Conservation (phyloP, 2,797 vertebrate genomes). For the Chaetophractus vellerosus region DNA sequence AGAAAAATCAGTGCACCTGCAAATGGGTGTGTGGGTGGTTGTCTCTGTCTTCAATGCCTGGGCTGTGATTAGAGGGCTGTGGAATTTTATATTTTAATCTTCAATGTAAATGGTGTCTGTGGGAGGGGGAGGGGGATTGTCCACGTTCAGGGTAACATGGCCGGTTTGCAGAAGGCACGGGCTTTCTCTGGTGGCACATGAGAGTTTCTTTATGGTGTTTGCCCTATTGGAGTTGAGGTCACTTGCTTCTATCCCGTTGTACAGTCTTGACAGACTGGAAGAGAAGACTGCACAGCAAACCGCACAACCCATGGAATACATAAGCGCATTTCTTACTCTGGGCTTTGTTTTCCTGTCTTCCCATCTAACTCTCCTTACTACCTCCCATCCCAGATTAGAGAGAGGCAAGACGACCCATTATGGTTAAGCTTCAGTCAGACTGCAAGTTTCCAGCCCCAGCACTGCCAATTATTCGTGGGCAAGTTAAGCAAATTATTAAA, state of each 20-base stretch:
- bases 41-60: not conserved
- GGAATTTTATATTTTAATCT: conserved; percentile 58
- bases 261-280: fast-evolving
- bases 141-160: not conserved
- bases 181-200: not conserved
- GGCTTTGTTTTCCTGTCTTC: not conserved
- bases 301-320: fast-evolving
- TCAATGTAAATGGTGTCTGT: not conserved
- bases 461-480: not conserved
- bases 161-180: not conserved
- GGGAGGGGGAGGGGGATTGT: not conserved
- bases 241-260: not conserved
- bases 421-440: not conserved
- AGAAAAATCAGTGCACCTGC: conserved; percentile 74
- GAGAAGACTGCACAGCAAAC: fast-evolving
- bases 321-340: not conserved
- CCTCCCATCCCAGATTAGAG: not conserved
- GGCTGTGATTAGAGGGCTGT: conserved; percentile 31
- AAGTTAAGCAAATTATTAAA: conserved; percentile 41
- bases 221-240: not conserved
- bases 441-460: not conserved
- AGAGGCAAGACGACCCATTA: not conserved
- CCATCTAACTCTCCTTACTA: not conserved
- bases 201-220: not conserved
- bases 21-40: conserved; percentile 49